Evolutionary conservation across 1,140 invertebrate species (phyloP).

Genomic region (Cephus cinctus): DNA sequence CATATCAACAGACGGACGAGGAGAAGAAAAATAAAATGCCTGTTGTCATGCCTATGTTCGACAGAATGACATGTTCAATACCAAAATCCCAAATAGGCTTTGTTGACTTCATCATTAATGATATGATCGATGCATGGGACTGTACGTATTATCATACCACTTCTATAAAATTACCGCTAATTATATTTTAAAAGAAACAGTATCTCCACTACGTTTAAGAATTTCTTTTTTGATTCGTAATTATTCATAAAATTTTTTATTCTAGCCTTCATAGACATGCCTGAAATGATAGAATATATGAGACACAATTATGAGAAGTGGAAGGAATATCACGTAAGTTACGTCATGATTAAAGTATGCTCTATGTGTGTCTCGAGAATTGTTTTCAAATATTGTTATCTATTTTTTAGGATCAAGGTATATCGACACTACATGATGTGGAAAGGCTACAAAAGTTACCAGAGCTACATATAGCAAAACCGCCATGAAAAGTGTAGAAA

Average conservation of each 20-base stretch:
- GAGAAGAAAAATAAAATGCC: constrained; percentile 83
- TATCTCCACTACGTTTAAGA: constrained; percentile 6
- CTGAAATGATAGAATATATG: constrained; percentile 82
- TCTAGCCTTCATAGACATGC: constrained; percentile 89
- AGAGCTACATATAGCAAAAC: constrained; percentile 37
- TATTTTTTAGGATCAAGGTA: constrained; percentile 65
- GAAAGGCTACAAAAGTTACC: constrained; percentile 52
- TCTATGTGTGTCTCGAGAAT: constrained; percentile 4
- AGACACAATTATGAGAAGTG: constrained; percentile 87
- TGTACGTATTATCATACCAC: constrained; percentile 62
- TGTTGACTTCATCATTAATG: constrained; percentile 93
- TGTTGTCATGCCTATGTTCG: constrained; percentile 96
- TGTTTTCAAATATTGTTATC: constrained; percentile 8
- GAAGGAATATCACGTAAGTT: constrained; percentile 67
- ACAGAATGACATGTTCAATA: constrained; percentile 88
- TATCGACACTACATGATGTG: constrained; percentile 69
- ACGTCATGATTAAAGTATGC: no score
- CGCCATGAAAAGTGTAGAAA: constrained; percentile 19
- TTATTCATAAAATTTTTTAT: constrained; percentile 30
- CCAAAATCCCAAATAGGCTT: constrained; percentile 96
- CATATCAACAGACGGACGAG: constrained; percentile 78
- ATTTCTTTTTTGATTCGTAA: constrained; percentile 8
- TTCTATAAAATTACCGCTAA: constrained; percentile 13
- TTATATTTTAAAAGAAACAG: constrained; percentile 9
- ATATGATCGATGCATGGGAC: constrained; percentile 97